phyloP scores from a whole-genome alignment of 2,113 vertebrate species.

The Numenius arquata region DNA sequence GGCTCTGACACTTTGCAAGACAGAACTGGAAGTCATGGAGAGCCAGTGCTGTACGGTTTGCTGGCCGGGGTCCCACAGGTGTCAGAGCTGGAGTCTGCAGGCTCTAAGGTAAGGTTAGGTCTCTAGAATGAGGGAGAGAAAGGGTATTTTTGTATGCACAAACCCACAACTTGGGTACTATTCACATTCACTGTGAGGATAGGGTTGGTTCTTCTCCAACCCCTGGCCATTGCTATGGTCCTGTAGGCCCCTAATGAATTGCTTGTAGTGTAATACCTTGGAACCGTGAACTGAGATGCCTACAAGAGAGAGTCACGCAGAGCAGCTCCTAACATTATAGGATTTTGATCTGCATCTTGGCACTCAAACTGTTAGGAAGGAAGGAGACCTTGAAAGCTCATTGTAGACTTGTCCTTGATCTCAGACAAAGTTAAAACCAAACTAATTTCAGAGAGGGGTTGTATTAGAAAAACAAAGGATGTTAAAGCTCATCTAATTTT shows the following conservation, averaged over 20 bases:
- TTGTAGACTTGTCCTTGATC: background rate
- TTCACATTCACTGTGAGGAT: background rate
- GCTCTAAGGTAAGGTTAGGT: background rate
- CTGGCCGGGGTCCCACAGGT: background rate
- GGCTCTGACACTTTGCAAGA: background rate
- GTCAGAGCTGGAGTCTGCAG: background rate
- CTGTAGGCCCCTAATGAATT: background rate
- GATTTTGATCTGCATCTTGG: background rate
- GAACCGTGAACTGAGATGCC: background rate
- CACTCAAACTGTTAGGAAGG: background rate
- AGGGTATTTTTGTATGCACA: background rate
- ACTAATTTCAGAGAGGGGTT: slow-evolving; percentile 1
- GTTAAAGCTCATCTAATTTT: background rate
- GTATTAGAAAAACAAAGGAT: background rate
- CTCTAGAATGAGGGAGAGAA: background rate
- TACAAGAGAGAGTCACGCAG: background rate
- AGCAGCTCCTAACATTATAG: background rate
- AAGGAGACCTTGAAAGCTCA: background rate
- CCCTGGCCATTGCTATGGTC: accelerated
- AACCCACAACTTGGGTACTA: accelerated
- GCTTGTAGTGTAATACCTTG: background rate
- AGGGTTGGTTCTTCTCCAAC: background rate
- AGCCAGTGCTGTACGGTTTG: background rate
- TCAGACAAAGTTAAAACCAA: background rate
- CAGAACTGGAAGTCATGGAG: background rate